phyloP scores from a whole-genome alignment of 2,113 vertebrate genomes.

The Apodemus sylvaticus region DNA sequence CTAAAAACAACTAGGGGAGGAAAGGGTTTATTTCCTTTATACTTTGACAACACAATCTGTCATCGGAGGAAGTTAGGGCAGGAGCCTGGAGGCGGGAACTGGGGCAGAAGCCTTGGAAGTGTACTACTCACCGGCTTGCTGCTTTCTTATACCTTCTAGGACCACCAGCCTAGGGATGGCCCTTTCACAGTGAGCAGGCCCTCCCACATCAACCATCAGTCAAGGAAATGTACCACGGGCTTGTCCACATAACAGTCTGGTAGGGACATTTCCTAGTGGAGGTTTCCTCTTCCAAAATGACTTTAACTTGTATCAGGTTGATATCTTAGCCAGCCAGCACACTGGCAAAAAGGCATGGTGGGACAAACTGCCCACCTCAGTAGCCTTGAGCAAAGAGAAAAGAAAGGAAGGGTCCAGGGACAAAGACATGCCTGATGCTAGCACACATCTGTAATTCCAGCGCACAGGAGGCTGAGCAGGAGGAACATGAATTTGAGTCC shows the following conservation, averaged over 20 bases:
- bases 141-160: background rate
- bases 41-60: background rate
- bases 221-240: background rate
- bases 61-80: background rate
- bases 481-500: background rate
- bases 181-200: background rate
- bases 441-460: background rate
- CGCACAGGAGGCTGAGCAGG: background rate
- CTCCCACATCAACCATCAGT: background rate
- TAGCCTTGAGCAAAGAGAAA: background rate
- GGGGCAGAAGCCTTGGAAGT: background rate
- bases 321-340: background rate
- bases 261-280: background rate
- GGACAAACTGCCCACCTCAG: background rate
- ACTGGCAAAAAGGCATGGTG: background rate
- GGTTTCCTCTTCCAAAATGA: background rate
- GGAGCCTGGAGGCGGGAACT: background rate
- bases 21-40: background rate
- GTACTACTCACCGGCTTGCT: background rate
- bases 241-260: background rate
- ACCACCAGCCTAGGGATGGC: background rate
- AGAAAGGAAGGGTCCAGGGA: background rate
- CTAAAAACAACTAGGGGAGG: background rate
- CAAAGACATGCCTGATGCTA: background rate
- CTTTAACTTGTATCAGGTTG: background rate